Evolutionary conservation across 2,888 invertebrate species (phyloP).

Genomic region (Apamea crenata): DNA sequence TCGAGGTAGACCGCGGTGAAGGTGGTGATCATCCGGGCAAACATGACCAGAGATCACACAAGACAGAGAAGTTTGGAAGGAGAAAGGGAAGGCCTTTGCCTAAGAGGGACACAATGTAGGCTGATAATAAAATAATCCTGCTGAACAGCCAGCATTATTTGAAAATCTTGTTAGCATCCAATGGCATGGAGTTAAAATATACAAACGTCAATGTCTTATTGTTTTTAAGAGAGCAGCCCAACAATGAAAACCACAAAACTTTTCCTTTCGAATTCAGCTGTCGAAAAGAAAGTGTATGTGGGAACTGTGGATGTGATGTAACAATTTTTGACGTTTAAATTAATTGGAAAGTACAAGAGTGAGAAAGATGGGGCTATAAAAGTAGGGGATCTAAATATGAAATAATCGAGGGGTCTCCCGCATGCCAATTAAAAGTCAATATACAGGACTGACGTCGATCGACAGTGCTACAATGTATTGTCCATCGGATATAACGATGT

Average conservation of each 20-base stretch:
- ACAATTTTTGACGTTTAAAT: background rate
- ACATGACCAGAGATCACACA: background rate
- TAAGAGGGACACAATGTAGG: no score
- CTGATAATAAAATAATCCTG: background rate
- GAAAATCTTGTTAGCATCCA: background rate
- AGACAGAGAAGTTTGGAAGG: background rate
- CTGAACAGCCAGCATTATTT: background rate
- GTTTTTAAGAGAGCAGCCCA: background rate
- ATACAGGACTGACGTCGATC: slow-evolving; percentile 2
- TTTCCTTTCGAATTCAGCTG: slow-evolving; percentile 15
- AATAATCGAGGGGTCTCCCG: slow-evolving; percentile 3
- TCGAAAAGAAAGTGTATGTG: slow-evolving; percentile 1
- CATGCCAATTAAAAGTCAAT: slow-evolving; percentile 16
- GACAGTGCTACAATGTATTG: slow-evolving; percentile 5
- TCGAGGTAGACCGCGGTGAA: background rate
- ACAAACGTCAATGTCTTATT: background rate
- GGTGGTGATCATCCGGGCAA: background rate
- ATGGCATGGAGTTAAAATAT: background rate
- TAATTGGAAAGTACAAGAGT: background rate
- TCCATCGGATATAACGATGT: background rate
- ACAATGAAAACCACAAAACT: background rate
- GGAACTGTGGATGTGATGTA: background rate
- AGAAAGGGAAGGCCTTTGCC: no score
- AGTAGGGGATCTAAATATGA: background rate
- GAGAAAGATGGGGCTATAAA: background rate